Evolutionary conservation across 2,797 vertebrate species (phyloP).

Genomic region (Luscinia luscinia): DNA sequence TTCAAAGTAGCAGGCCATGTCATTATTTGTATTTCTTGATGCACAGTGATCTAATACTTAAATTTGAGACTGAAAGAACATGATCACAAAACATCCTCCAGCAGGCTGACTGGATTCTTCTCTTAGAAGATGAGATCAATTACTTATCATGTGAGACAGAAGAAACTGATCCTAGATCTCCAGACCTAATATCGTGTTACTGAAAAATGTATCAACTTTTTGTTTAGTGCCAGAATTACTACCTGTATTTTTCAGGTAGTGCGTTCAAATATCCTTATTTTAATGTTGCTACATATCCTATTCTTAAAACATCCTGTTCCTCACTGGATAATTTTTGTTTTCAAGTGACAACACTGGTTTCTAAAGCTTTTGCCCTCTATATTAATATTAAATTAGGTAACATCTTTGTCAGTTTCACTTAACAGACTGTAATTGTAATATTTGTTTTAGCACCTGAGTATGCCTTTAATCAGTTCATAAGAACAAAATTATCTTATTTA

Average conservation of each 20-base stretch:
- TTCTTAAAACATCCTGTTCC: background rate
- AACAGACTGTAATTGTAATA: background rate
- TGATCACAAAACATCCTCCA: background rate
- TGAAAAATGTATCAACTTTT: background rate
- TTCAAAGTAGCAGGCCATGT: background rate
- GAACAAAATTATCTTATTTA: background rate
- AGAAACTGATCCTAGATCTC: background rate
- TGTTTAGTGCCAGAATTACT: background rate
- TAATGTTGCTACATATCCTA: background rate
- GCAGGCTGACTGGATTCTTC: background rate
- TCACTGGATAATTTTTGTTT: background rate
- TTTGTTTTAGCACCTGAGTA: background rate
- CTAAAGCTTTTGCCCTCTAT: background rate
- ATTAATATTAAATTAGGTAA: background rate
- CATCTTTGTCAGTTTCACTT: background rate
- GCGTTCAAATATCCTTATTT: background rate
- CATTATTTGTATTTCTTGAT: background rate
- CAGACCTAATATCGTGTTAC: background rate
- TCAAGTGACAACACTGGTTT: background rate
- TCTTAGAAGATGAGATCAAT: background rate
- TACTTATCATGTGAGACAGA: background rate
- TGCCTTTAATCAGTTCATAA: background rate
- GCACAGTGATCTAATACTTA: background rate
- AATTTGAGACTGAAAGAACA: background rate
- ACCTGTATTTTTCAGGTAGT: background rate